phyloP scores from a whole-genome alignment of 2,888 invertebrate species.

The Gymnosoma rotundatum region DNA sequence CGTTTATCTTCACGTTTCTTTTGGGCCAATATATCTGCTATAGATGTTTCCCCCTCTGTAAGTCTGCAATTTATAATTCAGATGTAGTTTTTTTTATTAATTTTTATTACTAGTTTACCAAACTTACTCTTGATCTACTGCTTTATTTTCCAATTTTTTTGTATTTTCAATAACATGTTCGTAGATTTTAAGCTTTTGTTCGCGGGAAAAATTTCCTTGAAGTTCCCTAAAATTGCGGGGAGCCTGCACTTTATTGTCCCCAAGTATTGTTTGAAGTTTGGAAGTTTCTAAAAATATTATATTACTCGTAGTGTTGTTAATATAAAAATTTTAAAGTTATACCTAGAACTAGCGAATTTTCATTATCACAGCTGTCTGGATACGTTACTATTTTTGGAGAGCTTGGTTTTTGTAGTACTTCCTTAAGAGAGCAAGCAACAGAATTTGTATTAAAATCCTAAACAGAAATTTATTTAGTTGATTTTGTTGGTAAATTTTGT shows the following conservation, averaged over 20 bases:
- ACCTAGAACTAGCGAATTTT: conserved; percentile 73
- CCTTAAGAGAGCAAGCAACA: not conserved
- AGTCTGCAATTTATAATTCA: conserved; percentile 52
- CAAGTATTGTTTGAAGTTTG: conserved; percentile 71
- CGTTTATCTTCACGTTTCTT: conserved; percentile 76
- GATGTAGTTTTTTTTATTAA: not conserved
- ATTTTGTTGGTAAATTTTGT: not conserved
- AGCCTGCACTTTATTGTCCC: conserved; percentile 45
- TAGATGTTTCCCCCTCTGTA: conserved; percentile 72
- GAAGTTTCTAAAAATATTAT: conserved; percentile 31
- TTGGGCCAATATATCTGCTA: conserved; percentile 78
- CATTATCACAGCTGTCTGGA: conserved; percentile 70
- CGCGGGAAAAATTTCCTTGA: conserved; percentile 74
- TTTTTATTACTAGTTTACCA: not conserved
- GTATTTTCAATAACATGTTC: conserved; percentile 76
- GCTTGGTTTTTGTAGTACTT: not conserved
- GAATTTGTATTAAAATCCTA: conserved; percentile 70
- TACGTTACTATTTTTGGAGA: conserved; percentile 54
- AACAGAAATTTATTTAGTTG: not conserved
- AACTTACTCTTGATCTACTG: conserved; percentile 73
- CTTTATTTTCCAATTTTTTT: conserved; percentile 72
- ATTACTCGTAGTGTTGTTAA: not conserved
- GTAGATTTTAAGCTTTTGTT: conserved; percentile 77
- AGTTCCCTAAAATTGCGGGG: conserved; percentile 76
- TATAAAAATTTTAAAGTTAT: not conserved